Conservation (phyloP, 1,140 invertebrate genomes). For the Ceratosolen fusciceps region DNA sequence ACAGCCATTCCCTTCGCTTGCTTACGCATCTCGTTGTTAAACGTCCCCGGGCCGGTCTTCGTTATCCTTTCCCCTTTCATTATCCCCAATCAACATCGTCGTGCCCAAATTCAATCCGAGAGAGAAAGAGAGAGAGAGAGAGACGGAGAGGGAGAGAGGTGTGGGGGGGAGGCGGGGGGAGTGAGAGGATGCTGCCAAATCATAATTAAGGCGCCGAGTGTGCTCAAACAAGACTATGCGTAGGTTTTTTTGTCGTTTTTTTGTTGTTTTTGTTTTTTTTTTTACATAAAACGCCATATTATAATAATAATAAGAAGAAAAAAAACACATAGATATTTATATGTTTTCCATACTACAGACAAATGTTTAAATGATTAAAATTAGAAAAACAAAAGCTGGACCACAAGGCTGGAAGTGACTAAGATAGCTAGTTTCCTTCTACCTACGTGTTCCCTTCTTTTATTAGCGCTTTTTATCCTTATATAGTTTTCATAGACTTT, state of each 20-base stretch:
- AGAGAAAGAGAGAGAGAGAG: too few relatives aligned
- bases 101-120: slow-evolving; percentile 9
- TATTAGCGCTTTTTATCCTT: slow-evolving; percentile 16
- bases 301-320: too few relatives aligned
- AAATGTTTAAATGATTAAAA: slow-evolving; percentile 33
- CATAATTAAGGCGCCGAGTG: slow-evolving; percentile 42
- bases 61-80: neutral
- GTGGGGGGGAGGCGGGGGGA: too few relatives aligned
- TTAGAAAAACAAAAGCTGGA: slow-evolving; percentile 52
- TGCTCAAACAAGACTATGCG: slow-evolving; percentile 37
- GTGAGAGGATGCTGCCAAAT: slow-evolving; percentile 46
- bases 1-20: slow-evolving; percentile 8
- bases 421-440: slow-evolving; percentile 63
- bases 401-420: slow-evolving; percentile 71
- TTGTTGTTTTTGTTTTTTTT: too few relatives aligned
- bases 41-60: too few relatives aligned
- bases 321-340: slow-evolving; percentile 22
- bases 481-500: slow-evolving; percentile 11
- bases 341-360: slow-evolving; percentile 39
- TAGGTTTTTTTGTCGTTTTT: neutral
- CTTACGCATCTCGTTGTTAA: too few relatives aligned
- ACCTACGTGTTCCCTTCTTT: slow-evolving; percentile 39
- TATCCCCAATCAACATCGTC: slow-evolving; percentile 19
- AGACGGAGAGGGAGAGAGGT: too few relatives aligned
- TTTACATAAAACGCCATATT: slow-evolving; percentile 22